A percentile compares a stretch with the other conserved stretches of the same genome.
These are phyloP conservation scores for Battus philenor DNA, from an alignment of 1,140 invertebrate genomes.

Conservation along the genomic window DNA sequence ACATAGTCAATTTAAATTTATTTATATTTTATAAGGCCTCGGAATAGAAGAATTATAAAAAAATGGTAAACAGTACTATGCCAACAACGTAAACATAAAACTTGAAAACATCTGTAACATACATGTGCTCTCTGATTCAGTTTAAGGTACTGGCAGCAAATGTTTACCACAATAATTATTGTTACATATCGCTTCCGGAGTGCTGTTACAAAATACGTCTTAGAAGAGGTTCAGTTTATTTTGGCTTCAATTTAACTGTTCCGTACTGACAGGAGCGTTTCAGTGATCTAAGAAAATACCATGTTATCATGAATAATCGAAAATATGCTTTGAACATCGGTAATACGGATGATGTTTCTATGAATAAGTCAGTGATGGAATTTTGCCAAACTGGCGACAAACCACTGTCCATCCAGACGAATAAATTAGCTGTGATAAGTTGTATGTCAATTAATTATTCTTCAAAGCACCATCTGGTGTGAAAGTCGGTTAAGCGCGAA, in stretches of 20 bases:
- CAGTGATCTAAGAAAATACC: conserved; percentile 51
- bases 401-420: conserved; percentile 66
- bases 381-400: conserved; percentile 65
- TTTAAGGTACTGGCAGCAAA: too few species aligned
- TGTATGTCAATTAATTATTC: conserved; percentile 76
- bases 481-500: conserved; percentile 41
- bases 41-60: too few species aligned
- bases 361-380: conserved; percentile 33
- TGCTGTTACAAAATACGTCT: conserved; percentile 63
- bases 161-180: conserved; percentile 47
- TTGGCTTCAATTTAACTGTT: conserved; percentile 66
- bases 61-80: too few species aligned
- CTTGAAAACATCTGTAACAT: too few species aligned
- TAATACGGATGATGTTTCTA: conserved; percentile 25
- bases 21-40: too few species aligned
- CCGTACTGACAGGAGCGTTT: conserved; percentile 50
- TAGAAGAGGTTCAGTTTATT: conserved; percentile 60
- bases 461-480: conserved; percentile 72
- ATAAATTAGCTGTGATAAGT: conserved; percentile 75
- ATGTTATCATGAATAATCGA: conserved; percentile 1
- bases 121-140: too few species aligned
- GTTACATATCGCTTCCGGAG: conserved; percentile 29
- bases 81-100: too few species aligned
- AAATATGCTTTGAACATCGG: conserved; percentile 24
- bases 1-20: too few species aligned